phyloP scores from a whole-genome alignment of 2,113 vertebrate genomes.

The Hippocampus zosterae region DNA sequence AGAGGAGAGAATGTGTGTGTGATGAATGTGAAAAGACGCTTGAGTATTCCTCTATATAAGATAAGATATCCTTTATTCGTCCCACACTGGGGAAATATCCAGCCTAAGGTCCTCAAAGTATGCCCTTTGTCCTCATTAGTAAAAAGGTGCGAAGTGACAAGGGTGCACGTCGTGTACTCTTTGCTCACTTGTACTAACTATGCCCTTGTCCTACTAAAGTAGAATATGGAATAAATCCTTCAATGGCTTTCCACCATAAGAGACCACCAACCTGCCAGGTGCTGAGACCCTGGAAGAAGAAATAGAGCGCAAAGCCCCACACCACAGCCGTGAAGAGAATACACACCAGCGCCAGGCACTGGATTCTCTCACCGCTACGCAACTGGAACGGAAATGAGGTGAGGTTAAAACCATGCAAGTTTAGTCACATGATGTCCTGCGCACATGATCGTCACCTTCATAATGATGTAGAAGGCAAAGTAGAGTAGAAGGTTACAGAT shows the following conservation, averaged over 20 bases:
- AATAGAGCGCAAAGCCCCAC: slow-evolving; percentile 94
- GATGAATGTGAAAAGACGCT: neutral
- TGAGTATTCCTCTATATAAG: too few relatives aligned
- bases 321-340: slow-evolving; percentile 89
- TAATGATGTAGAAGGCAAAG: slow-evolving; percentile 98
- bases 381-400: slow-evolving; percentile 49
- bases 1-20: neutral
- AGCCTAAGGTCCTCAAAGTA: too few relatives aligned
- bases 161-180: too few relatives aligned
- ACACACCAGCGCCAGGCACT: slow-evolving; percentile 84
- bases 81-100: too few relatives aligned
- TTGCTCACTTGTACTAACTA: too few relatives aligned
- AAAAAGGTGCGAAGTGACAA: too few relatives aligned
- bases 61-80: too few relatives aligned
- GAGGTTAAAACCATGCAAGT: neutral
- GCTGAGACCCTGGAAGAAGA: slow-evolving; percentile 99
- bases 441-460: slow-evolving; percentile 79
- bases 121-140: too few relatives aligned
- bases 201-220: too few relatives aligned
- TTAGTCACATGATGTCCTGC: neutral
- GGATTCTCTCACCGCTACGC: slow-evolving; percentile 83
- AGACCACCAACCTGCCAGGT: slow-evolving; percentile 89
- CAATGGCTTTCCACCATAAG: neutral
- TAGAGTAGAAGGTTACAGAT: slow-evolving; percentile 98
- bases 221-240: neutral